A percentile compares a stretch with the other conserved stretches of the same genome.
Evolutionary conservation across 1,140 invertebrate species (phyloP).

Genomic region (Heliothis subflexa): DNA sequence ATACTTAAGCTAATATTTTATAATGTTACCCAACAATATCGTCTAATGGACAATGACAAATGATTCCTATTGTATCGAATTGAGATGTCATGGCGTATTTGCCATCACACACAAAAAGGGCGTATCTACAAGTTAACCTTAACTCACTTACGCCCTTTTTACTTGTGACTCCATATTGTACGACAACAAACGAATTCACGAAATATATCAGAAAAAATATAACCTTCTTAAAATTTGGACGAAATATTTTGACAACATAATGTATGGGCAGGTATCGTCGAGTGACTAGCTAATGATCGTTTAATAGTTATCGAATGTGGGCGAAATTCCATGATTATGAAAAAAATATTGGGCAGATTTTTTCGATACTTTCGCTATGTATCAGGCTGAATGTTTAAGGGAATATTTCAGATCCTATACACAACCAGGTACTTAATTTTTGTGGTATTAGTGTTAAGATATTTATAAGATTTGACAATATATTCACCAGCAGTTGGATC

Average conservation of each 20-base stretch:
- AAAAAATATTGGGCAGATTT: background rate
- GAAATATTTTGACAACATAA: slow-evolving; percentile 85
- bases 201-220: slow-evolving; percentile 70
- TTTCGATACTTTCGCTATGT: background rate
- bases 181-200: slow-evolving; percentile 77
- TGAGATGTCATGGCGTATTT: slow-evolving; percentile 77
- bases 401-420: too few relatives aligned
- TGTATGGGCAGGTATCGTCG: slow-evolving; percentile 74
- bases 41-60: slow-evolving; percentile 85
- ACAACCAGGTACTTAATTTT: too few relatives aligned
- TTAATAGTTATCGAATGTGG: slow-evolving; percentile 65
- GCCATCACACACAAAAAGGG: slow-evolving; percentile 48
- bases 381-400: too few relatives aligned
- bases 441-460: too few relatives aligned
- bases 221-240: slow-evolving; percentile 54
- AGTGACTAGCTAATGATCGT: slow-evolving; percentile 76
- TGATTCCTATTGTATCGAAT: slow-evolving; percentile 78
- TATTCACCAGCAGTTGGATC: too few relatives aligned
- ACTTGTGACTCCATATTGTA: slow-evolving; percentile 57
- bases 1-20: slow-evolving; percentile 68
- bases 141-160: too few relatives aligned
- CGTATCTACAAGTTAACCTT: too few relatives aligned
- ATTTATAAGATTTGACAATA: too few relatives aligned
- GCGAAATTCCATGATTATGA: slow-evolving; percentile 10
- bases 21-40: slow-evolving; percentile 76